phyloP scores from a whole-genome alignment of 2,113 vertebrate species.

The Labeo rohita region DNA sequence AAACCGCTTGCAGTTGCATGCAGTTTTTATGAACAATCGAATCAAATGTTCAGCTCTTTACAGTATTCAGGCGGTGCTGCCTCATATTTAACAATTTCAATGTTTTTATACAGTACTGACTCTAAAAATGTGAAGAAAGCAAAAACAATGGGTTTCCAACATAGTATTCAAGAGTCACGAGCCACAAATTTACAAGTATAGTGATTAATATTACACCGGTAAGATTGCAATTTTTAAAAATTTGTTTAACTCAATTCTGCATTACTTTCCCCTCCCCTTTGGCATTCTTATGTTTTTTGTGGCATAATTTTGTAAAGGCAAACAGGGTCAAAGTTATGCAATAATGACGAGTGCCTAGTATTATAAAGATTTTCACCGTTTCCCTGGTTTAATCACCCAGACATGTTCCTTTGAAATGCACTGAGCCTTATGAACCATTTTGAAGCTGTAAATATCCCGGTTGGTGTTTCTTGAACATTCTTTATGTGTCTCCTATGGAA shows the following conservation, averaged over 20 bases:
- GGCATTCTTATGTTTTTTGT: conserved; percentile 66
- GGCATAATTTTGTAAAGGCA: conserved; percentile 83
- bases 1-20: conserved; percentile 49
- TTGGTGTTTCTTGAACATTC: conserved; percentile 54
- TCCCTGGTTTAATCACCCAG: conserved; percentile 70
- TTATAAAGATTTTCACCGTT: conserved; percentile 60
- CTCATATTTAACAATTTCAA: conserved; percentile 33
- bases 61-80: conserved; percentile 35
- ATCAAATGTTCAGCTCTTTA: conserved; percentile 16
- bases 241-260: conserved; percentile 61
- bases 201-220: neutral
- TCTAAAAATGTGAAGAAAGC: conserved; percentile 41
- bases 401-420: conserved; percentile 67
- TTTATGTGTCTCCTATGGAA: conserved; percentile 65
- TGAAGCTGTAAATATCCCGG: conserved; percentile 53
- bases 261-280: conserved; percentile 65
- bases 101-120: conserved; percentile 23
- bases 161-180: conserved; percentile 47
- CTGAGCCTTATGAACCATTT: conserved; percentile 75
- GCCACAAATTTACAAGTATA: neutral
- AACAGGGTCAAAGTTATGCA: conserved; percentile 87
- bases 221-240: neutral
- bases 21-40: conserved; percentile 63
- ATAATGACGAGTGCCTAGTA: conserved; percentile 83
- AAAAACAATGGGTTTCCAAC: conserved; percentile 22